phyloP scores from a whole-genome alignment of 1,140 invertebrate species.

The Mylabris phalerata region DNA sequence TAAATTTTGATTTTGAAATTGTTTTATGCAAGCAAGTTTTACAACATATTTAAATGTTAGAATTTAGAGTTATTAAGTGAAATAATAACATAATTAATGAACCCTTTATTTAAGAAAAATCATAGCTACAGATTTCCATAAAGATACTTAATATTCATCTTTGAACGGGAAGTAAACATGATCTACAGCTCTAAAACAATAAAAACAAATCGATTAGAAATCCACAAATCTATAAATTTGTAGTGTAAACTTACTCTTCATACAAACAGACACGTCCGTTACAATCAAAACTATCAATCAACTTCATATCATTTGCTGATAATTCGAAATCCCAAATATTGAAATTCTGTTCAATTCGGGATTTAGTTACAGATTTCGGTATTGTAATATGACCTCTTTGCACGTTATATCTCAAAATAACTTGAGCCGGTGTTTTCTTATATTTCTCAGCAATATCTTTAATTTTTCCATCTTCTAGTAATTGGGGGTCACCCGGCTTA shows the following conservation, averaged over 20 bases:
- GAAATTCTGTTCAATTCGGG: slow-evolving; percentile 29
- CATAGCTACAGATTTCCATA: too few relatives aligned
- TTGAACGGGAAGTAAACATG: slow-evolving; percentile 8
- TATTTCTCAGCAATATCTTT: slow-evolving; percentile 34
- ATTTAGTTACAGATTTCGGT: slow-evolving; percentile 32
- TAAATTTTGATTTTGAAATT: too few relatives aligned
- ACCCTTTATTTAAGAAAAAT: too few relatives aligned
- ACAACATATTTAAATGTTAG: too few relatives aligned
- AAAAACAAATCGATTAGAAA: too few relatives aligned
- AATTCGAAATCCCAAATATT: slow-evolving; percentile 32
- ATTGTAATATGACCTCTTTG: slow-evolving; percentile 28
- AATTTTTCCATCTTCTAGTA: slow-evolving; percentile 58
- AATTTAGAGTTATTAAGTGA: too few relatives aligned
- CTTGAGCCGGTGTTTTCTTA: slow-evolving; percentile 30
- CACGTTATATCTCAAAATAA: slow-evolving; percentile 31
- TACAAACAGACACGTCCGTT: slow-evolving; percentile 29
- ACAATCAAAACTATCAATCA: slow-evolving; percentile 29
- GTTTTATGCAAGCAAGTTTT: too few relatives aligned
- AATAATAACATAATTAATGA: too few relatives aligned
- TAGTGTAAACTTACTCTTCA: background rate
- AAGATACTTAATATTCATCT: slow-evolving; percentile 4
- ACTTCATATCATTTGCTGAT: slow-evolving; percentile 22
- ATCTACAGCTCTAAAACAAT: slow-evolving; percentile 5
- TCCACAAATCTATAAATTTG: too few relatives aligned
- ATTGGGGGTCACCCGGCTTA: slow-evolving; percentile 46